Percentiles rank a stretch among this genome's conserved stretches.
These are phyloP conservation scores for Pseudomyrmex gracilis DNA, from an alignment of 1,140 invertebrate genomes.

Conservation along the genomic window DNA sequence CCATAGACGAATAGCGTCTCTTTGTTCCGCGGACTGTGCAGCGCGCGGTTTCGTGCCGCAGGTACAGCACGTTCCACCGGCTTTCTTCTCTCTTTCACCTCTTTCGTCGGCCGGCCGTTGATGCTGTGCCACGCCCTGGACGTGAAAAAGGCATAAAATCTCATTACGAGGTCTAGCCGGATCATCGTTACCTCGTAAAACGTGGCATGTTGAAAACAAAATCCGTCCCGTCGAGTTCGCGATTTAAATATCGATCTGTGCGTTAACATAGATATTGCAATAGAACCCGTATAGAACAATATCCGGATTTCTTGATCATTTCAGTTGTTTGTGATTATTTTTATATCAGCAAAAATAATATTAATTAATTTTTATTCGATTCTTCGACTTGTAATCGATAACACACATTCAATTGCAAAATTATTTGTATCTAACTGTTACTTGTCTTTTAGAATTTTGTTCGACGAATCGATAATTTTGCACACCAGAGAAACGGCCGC, in stretches of 20 bases:
- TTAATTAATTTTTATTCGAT: neutral
- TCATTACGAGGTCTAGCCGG: conserved; percentile 34
- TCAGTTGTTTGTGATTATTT: no score
- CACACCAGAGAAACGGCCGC: neutral
- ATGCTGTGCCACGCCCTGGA: conserved; percentile 55
- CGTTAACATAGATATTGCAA: neutral
- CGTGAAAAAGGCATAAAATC: conserved; percentile 55
- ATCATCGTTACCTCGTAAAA: conserved; percentile 26
- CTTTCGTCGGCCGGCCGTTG: conserved; percentile 17
- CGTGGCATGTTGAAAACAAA: neutral
- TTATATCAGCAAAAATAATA: neutral
- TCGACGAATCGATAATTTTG: conserved; percentile 11
- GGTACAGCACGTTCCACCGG: conserved; percentile 41
- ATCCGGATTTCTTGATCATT: no score
- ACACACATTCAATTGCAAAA: no score
- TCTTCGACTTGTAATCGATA: no score
- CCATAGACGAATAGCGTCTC: neutral
- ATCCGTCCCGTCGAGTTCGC: neutral
- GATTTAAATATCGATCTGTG: neutral
- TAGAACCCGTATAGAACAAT: no score
- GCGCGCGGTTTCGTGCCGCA: conserved; percentile 3
- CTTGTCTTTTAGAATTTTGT: conserved; percentile 6
- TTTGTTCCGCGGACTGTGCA: conserved; percentile 39
- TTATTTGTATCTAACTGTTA: no score
- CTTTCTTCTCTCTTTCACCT: conserved; percentile 55